These are phyloP conservation scores for Hybognathus amarus DNA, from an alignment of 2,797 vertebrate genomes.

Conservation along the genomic window DNA sequence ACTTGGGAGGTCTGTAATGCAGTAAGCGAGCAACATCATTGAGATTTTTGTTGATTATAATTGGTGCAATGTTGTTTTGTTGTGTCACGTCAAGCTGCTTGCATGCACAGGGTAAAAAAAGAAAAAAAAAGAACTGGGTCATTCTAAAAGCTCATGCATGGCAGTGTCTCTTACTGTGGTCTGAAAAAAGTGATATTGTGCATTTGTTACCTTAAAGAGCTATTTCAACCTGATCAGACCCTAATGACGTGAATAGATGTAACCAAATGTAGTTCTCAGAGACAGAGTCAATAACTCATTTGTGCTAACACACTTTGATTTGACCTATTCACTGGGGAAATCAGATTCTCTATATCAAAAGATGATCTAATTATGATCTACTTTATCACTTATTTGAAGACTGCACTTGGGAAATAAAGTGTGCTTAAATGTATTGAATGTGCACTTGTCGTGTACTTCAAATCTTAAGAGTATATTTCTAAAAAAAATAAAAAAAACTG, in stretches of 20 bases:
- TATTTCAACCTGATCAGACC: background rate
- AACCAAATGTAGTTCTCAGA: background rate
- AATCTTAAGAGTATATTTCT: background rate
- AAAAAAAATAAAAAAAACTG: background rate
- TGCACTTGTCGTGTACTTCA: background rate
- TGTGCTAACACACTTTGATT: constrained; percentile 4
- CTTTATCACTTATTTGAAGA: background rate
- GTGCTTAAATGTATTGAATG: background rate
- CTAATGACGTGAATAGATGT: background rate
- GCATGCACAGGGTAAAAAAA: background rate
- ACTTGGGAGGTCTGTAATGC: background rate
- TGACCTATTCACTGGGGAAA: background rate
- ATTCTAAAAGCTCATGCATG: background rate
- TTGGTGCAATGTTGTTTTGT: background rate
- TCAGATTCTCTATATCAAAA: background rate
- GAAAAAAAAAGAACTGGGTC: background rate
- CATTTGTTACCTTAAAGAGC: background rate
- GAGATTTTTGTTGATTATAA: background rate
- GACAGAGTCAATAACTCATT: background rate
- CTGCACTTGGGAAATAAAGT: background rate
- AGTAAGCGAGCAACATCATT: background rate
- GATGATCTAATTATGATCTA: background rate
- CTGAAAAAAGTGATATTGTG: background rate
- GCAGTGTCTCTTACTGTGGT: background rate
- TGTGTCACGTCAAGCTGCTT: background rate